These are phyloP conservation scores for Poecile montanus DNA, from an alignment of 2,797 vertebrate species.

Conservation along the genomic window DNA sequence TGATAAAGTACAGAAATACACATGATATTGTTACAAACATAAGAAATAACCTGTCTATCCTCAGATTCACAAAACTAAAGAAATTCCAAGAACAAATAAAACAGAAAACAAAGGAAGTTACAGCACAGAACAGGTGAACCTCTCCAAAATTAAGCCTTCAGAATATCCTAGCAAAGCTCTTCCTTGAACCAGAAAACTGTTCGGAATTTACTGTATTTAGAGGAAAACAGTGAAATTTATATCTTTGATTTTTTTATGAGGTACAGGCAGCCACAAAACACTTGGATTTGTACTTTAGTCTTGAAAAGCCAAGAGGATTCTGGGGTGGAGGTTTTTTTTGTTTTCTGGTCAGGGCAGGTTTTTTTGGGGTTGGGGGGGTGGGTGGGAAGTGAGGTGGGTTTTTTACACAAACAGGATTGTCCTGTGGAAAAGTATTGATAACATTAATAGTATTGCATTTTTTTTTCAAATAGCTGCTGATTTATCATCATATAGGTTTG, in stretches of 20 bases:
- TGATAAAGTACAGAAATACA: not conserved
- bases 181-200: not conserved
- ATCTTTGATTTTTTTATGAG: not conserved
- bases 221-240: not conserved
- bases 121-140: not conserved
- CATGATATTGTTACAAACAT: not conserved
- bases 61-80: not conserved
- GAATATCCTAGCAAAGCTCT: not conserved
- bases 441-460: not conserved
- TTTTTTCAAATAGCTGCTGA: not conserved
- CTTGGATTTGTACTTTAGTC: not conserved
- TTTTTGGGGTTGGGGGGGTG: rapidly evolving
- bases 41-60: not conserved
- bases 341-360: not conserved
- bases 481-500: not conserved
- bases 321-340: not conserved
- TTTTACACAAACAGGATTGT: not conserved
- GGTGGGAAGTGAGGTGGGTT: not conserved
- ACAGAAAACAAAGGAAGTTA: not conserved
- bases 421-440: not conserved
- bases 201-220: not conserved
- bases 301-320: not conserved
- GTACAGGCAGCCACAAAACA: not conserved
- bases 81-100: not conserved
- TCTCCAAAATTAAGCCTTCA: not conserved